Base-by-base conservation (phyloP, 1,140 invertebrate species). In the Drepana arcuata region DNA sequence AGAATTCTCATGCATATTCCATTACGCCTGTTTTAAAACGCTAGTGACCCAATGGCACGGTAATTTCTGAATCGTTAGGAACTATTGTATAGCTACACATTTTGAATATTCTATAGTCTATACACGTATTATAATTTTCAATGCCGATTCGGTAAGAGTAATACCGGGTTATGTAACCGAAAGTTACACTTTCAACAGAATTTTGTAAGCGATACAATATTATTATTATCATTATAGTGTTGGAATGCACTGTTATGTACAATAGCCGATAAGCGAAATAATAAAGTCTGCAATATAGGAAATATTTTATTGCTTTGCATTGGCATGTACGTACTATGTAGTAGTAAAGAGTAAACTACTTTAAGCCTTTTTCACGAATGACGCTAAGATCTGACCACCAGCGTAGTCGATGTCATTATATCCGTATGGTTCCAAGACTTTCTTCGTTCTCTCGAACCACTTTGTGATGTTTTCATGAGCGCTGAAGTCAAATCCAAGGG, bases 401-500 rank as follows among this genome's bases (percentile, higher is more conserved):
- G 62, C 67, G 48, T 74, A 86, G 52, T 94, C 92, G 26, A 90
- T 86, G 15, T 84, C 83, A 48, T 89, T 88, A 60, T 92, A 94
- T 7, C 90, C 92, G 29, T 68, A 72, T 1, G 91, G 90, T 24
- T 89, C 87, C 7, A 88, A 84, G 9, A 78, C 80, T 16, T 80
- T 75, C 73, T 92, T 92, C 26, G 88, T 87, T 36, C 86, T 87
- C 9, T 87, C 86, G 43, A 89, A 86, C 92, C 93, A 95, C 24
- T 83, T 84, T 4, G 54, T 49, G 5, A 95, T 86, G 41, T 93
- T 92, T 11, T 86, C 80, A 58, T 90, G 92, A 29, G 86, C 84
- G 10, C 83, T 83, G 12, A 91, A 61, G 46, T 92, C 87, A 50
- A 88, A 90, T 1, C 84, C 85, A 7, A 90, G 84, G n/a, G 85